Base-by-base conservation (phyloP, 2,888 invertebrate genomes). In the Eretmocerus hayati region DNA sequence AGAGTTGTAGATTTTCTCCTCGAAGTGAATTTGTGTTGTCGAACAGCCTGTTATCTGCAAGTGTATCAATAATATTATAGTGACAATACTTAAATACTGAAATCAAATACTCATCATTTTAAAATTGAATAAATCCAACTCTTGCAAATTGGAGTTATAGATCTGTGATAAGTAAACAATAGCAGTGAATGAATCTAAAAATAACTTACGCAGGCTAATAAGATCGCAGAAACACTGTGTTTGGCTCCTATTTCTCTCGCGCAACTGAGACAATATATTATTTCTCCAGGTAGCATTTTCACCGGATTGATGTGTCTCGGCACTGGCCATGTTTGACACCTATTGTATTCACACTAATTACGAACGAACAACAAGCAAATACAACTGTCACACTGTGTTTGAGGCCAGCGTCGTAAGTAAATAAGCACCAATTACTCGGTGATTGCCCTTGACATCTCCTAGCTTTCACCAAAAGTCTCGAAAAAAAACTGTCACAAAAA, bases 31-130 rank as follows among this genome's bases (percentile, higher is more conserved):
- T 87, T 19, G 86, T 83, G 72, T 79, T 84, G 67, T 94, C 93
- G 72, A 90, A 87, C 39, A 93, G 74, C 59, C 86, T 82, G 72
- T 88, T 91, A 73, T 93, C 93, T 92, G 74, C 51, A 79, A 77
- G 57, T 55, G n/a, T n/a, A 37, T 56, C 48, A 62, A 21, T 8
- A 33, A 33, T 18, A 4, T 9, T 52, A 26, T 16, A 30, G n/a
- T n/a, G n/a, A n/a, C n/a, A n/a, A n/a, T 4, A 19, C 15, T 20
- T n/a, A 5, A 4, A 19, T 35, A 26, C 20, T 35, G 22, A 48
- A 38, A 40, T 9, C 13, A 13, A 22, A 42, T 2, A 15, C n/a
- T n/a, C n/a, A n/a, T n/a, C n/a, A n/a, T n/a, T n/a, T n/a, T n/a
- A n/a, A n/a, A n/a, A n/a, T n/a, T n/a, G n/a, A n/a, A n/a, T n/a